Base-by-base conservation (phyloP, 1,140 invertebrate genomes). In the Bursaphelenchus mucronatus region DNA sequence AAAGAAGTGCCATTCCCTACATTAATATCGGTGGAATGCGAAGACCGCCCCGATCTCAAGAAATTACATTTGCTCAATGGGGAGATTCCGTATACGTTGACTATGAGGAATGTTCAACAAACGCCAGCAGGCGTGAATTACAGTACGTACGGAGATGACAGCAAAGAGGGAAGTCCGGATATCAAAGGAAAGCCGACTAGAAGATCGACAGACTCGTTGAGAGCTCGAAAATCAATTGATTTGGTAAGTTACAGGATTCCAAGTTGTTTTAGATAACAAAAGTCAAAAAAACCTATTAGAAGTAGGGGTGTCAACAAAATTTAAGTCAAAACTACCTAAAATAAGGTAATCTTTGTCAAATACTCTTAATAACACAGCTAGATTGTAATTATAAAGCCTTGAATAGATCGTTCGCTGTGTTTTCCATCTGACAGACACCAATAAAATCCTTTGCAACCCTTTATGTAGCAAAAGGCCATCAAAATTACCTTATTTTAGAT, bases 61-160 rank as follows among this genome's bases (percentile, higher is more conserved):
- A 76, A 69, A 50, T 11, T 73, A 0, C 71, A 73, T 52, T 73
- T 73, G 17, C 44, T 68, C 21, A 61, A 63, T 15, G 69, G 64
- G 11, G 71, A 58, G 19, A 54, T 73, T 21, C 71, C 71, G 11
- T 73, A 73, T 50, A 73, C 71, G 11, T 61, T 73, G 46, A 73
- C 74, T 3, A 64, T 76, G 64, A 40, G 71, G 39, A 63, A 63
- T 17, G 47, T 41, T 50, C 15, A 45, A 59, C 40, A 39, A 13
- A 46, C n/a, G 2, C 17, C 19, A 13, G 11, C 57, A 45, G 45
- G 10, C n/a, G 19, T 5, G 17, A 69, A 71, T 52, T 21, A 55
- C 13, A 68, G 30, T 7, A 43, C 44, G 2, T 13, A 40, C 11
- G 10, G 8, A n/a, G 15, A 17, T 30, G 13, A 46, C 19, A 40